A percentile compares a stretch with the other conserved stretches of the same genome.
These are phyloP conservation scores for Anagrus nilaparvatae DNA, from an alignment of 1,140 invertebrate genomes.

Conservation along the genomic window DNA sequence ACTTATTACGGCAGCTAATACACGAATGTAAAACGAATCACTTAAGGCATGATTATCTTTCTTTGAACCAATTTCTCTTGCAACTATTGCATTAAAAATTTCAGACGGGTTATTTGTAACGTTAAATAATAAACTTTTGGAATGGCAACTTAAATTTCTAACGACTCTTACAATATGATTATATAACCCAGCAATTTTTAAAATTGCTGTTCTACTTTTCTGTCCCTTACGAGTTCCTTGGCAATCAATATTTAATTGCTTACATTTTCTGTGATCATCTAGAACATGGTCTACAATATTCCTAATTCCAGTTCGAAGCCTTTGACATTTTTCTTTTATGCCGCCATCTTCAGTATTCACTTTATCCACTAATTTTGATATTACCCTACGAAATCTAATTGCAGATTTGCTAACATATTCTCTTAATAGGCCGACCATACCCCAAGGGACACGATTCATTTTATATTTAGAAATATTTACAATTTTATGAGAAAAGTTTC, in stretches of 20 bases:
- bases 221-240: constrained; percentile 7
- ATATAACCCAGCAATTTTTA: constrained; percentile 14
- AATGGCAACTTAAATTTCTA: constrained; percentile 12
- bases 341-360: constrained; percentile 6
- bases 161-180: constrained; percentile 9
- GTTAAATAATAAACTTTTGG: constrained; percentile 25
- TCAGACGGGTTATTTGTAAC: constrained; percentile 35
- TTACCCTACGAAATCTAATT: constrained; percentile 12
- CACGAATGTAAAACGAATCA: constrained; percentile 23
- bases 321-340: constrained; percentile 7
- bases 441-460: background rate
- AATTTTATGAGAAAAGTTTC: constrained; percentile 21
- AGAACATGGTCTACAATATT: constrained; percentile 28
- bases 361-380: constrained; percentile 11
- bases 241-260: constrained; percentile 17
- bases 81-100: constrained; percentile 26
- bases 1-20: constrained; percentile 23
- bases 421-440: background rate
- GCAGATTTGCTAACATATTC: constrained; percentile 12
- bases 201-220: constrained; percentile 17
- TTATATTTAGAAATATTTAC: constrained; percentile 4
- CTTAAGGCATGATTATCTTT: constrained; percentile 24
- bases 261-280: constrained; percentile 28
- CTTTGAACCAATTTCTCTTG: constrained; percentile 34
- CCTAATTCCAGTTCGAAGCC: constrained; percentile 20